Conservation (phyloP, 1,140 invertebrate genomes). For the Batillaria attramentaria region DNA sequence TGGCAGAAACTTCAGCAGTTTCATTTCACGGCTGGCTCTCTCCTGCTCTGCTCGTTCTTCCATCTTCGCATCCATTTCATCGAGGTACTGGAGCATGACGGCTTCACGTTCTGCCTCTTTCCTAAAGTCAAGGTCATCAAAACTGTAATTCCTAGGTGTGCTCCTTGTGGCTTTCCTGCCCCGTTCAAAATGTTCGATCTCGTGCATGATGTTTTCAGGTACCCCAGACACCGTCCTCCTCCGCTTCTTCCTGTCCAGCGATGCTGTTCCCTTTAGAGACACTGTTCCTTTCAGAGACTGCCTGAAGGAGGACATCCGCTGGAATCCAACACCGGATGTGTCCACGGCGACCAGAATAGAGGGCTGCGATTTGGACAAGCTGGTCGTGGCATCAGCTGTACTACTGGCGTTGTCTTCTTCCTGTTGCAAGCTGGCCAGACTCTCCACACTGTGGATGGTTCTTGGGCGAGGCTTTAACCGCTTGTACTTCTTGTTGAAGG, state of each 20-base stretch:
- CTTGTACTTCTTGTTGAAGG: conserved; percentile 58
- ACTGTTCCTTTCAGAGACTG: conserved; percentile 49
- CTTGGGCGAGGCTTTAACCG: conserved; percentile 50
- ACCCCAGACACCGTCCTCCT: conserved; percentile 60
- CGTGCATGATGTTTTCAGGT: conserved; percentile 59
- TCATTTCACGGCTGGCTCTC: conserved; percentile 49
- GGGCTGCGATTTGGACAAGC: conserved; percentile 53
- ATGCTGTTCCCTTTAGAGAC: conserved; percentile 32
- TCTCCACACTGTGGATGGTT: conserved; percentile 55
- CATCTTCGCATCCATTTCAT: conserved; percentile 62
- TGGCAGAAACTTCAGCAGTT: conserved; percentile 63
- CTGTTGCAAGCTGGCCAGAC: conserved; percentile 39
- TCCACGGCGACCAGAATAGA: conserved; percentile 61
- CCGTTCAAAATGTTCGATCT: conserved; percentile 63
- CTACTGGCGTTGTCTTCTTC: conserved; percentile 33
- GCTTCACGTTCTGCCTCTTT: conserved; percentile 49
- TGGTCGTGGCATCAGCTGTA: conserved; percentile 27
- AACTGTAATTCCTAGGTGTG: conserved; percentile 55
- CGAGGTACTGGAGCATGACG: conserved; percentile 60
- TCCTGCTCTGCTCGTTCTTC: conserved; percentile 61
- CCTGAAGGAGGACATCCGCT: conserved; percentile 62
- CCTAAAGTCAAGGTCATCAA: conserved; percentile 60
- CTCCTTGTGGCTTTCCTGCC: conserved; percentile 45
- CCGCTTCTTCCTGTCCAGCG: conserved; percentile 50
- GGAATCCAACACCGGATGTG: conserved; percentile 61